Evolutionary conservation across 2,888 invertebrate species (phyloP).

Genomic region (Cordylochernes scorpioides): DNA sequence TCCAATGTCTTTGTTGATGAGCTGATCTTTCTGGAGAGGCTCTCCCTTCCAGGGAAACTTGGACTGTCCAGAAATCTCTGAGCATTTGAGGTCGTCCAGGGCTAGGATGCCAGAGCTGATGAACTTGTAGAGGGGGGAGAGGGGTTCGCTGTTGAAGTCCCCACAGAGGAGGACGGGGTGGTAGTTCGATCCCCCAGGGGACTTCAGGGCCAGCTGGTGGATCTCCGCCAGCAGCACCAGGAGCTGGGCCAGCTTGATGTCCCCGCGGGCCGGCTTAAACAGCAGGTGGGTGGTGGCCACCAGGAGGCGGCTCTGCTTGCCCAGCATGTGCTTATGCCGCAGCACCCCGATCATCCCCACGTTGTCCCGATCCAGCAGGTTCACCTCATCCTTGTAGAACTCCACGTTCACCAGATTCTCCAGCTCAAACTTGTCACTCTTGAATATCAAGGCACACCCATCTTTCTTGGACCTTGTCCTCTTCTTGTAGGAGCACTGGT

Average conservation of each 20-base stretch:
- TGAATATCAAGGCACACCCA: conserved; percentile 72
- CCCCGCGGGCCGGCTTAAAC: conserved; percentile 65
- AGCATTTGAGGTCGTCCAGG: conserved; percentile 18
- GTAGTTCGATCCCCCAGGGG: conserved; percentile 25
- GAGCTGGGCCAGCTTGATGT: conserved; percentile 65
- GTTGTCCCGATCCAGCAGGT: conserved; percentile 54
- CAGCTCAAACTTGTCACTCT: conserved; percentile 35
- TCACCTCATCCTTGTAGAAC: conserved; percentile 30
- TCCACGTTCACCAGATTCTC: conserved; percentile 40
- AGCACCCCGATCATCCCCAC: conserved; percentile 55
- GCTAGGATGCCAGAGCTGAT: conserved; percentile 35
- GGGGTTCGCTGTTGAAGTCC: conserved; percentile 63
- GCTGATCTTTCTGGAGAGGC: too few species aligned
- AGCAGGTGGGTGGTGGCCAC: conserved; percentile 81
- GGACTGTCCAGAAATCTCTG: conserved; percentile 22
- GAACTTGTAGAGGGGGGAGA: conserved; percentile 40
- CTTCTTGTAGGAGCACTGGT: conserved; percentile 47
- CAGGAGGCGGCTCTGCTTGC: conserved; percentile 23
- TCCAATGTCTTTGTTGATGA: too few species aligned
- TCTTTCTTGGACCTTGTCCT: conserved; percentile 49
- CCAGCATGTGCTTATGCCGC: conserved; percentile 24
- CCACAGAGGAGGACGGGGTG: conserved; percentile 63
- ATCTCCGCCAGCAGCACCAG: conserved; percentile 57
- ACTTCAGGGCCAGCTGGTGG: conserved; percentile 39
- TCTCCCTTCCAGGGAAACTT: too few species aligned